These are phyloP conservation scores for Porites cylindrica DNA, from an alignment of 92 coral and sea anemone genomes.

Conservation along the genomic window DNA sequence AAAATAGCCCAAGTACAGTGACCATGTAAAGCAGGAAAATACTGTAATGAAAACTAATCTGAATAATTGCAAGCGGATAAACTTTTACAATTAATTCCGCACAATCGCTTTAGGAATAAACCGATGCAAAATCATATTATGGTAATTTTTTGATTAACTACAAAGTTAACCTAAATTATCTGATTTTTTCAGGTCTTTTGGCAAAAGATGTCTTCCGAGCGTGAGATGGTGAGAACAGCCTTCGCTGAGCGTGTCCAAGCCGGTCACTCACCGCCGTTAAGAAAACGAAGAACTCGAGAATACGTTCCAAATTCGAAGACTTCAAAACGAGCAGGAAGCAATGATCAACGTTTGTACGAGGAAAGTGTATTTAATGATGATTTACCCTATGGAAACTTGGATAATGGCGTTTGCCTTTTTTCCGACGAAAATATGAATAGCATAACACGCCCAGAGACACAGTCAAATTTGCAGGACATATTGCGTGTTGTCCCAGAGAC, in stretches of 20 bases:
- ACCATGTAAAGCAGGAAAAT: not conserved
- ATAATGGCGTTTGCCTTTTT: conserved; percentile 28
- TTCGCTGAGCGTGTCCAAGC: conserved; percentile 76
- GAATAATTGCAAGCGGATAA: not conserved
- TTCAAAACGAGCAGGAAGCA: conserved; percentile 34
- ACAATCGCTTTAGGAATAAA: conserved; percentile 1
- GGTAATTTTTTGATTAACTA: not conserved
- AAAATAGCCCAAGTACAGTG: not conserved
- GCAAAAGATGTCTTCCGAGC: conserved; percentile 56
- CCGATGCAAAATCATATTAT: not conserved
- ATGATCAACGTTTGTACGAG: conserved; percentile 28
- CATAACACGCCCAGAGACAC: conserved; percentile 25
- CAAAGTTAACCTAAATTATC: not conserved
- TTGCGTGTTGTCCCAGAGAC: conserved; percentile 49
- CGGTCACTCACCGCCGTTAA: conserved; percentile 78
- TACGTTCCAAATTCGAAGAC: conserved; percentile 78
- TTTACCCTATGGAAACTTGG: conserved; percentile 22
- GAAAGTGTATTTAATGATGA: conserved; percentile 15
- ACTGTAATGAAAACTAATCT: not conserved
- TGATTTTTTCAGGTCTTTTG: conserved; percentile 20
- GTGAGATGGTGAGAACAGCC: conserved; percentile 54
- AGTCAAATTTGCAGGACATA: conserved; percentile 44
- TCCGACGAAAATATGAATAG: conserved; percentile 80
- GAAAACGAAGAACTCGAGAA: conserved; percentile 84
- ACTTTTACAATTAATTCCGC: conserved; percentile 3